Percentiles rank a stretch among this genome's conserved stretches.
Conservation (phyloP, 2,113 vertebrate genomes). For the Phrynosoma platyrhinos region DNA sequence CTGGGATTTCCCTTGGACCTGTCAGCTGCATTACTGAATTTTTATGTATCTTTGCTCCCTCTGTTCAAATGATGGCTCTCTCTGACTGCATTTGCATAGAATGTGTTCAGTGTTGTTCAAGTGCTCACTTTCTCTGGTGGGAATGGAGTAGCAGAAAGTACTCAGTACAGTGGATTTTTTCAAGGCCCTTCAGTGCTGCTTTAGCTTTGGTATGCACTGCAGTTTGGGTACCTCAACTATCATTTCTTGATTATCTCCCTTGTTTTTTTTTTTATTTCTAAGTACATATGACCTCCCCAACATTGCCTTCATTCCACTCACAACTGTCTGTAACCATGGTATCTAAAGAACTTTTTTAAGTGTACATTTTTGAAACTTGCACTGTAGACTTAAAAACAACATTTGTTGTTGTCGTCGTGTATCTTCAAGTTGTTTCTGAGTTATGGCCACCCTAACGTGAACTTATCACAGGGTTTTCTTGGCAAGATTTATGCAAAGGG, state of each 20-base stretch:
- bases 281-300: neutral
- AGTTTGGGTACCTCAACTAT: neutral
- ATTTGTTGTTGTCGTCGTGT: too few relatives aligned
- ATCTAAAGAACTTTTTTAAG: neutral
- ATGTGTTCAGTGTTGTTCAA: neutral
- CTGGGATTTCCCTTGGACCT: neutral
- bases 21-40: neutral
- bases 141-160: neutral
- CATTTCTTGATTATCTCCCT: neutral
- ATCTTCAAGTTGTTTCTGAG: too few relatives aligned
- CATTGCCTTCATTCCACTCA: neutral
- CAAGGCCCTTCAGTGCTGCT: too few relatives aligned
- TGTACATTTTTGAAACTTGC: neutral
- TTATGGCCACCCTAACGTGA: too few relatives aligned
- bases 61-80: neutral
- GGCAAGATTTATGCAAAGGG: too few relatives aligned
- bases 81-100: neutral
- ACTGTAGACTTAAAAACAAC: neutral
- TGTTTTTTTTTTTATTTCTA: too few relatives aligned
- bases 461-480: too few relatives aligned
- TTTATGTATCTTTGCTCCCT: neutral
- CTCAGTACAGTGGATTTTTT: neutral
- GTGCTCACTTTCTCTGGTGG: neutral
- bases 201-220: too few relatives aligned
- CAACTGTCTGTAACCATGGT: neutral